Evolutionary conservation across 2,113 vertebrate genomes (phyloP), one percentile per base, ranked within the genome.

Genomic region (Cottus gobio): DNA sequence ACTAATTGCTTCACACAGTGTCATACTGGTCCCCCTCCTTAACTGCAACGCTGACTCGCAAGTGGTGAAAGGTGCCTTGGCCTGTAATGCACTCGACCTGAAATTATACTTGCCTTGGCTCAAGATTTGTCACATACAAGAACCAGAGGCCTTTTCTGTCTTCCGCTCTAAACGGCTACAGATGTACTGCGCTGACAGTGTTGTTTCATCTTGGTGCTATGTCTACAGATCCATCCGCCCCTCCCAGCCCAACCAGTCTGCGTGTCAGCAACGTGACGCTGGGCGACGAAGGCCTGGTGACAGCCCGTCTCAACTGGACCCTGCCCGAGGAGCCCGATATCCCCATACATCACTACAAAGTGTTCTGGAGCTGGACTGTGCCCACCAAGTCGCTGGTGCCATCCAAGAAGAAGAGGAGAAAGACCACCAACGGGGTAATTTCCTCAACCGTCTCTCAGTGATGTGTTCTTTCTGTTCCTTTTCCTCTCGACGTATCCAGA

Each of bases 261-360:
- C 95, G 83, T 13, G 93, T 97, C 65, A 89, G 90, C 3, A 98
- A 97, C 87, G 84, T 96, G 85, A 96, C 93, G 13, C 31, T 86
- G 31, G 94, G 87, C 2, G 87, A 90, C 0, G 96, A 97, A 5
- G 96, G 96, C 1, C 94, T 86, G 46, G 89, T 97, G 81, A 95
- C 91, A 0, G 96, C 91, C 22, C 90, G 93, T 16, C 90, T 99
- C 4, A 91, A 90, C 46, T 99, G 98, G 97, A 97, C 95, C 12
- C 82, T 96, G 50, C 93, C 95, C 0, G 96, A 96, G 84, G 97
- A 99, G 44, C 95, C 95, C 0, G 98, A 99, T 65, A 93, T 98
- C 63, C 98, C 97, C 3, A 89, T 98, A 7, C 98, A 99, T 67
- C 98, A 99, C 93, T 99, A 96, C 92, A 98, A 97, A 87, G 95